Base-by-base conservation (phyloP, 2,888 invertebrate genomes). In the Ferdinandea cuprea region DNA sequence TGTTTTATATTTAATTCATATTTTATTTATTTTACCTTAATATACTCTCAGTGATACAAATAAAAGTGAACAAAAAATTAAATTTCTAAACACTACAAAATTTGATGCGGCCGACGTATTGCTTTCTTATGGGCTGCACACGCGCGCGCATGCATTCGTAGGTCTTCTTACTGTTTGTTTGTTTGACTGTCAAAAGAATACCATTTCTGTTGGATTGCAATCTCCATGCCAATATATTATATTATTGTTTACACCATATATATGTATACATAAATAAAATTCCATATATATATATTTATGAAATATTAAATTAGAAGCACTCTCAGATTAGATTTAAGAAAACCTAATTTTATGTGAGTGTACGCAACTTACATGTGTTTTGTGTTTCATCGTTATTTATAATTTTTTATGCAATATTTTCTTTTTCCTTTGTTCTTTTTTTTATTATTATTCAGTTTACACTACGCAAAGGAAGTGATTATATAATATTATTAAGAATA, bases 11-110 rank as follows among this genome's bases (percentile, higher is more conserved):
- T 79, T 69, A 81, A 59, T 81, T 48, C 76, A 81, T 76, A 65
- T 46, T 65, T 71, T 76, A 81, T 81, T 81, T 79, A 42, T 68
- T 81, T 81, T 80, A 42, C 56, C 81, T 81, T 81, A 81, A 65
- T 65, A 81, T 81, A 81, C 68, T 80, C 63, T 74, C 69, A 76
- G 69, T n/a, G 5, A 76, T 81, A 81, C 76, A 81, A 81, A 81
- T 76, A 81, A 76, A 81, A 80, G 71, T 72, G 66, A 61, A 71
- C 54, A 71, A 61, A 80, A 63, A 65, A 66, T 56, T 35, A 37
- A 63, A 63, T 54, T 71, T 54, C 54, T 81, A 81, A 17, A 66
- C 65, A 59, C 66, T 65, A 71, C 65, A 71, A 76, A 66, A 65
- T 63, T n/a, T n/a, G n/a, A 59, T 56, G 35, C 32, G 9, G 42